Conservation (phyloP, 2,888 invertebrate genomes). For the Caenorhabditis imperialis region DNA sequence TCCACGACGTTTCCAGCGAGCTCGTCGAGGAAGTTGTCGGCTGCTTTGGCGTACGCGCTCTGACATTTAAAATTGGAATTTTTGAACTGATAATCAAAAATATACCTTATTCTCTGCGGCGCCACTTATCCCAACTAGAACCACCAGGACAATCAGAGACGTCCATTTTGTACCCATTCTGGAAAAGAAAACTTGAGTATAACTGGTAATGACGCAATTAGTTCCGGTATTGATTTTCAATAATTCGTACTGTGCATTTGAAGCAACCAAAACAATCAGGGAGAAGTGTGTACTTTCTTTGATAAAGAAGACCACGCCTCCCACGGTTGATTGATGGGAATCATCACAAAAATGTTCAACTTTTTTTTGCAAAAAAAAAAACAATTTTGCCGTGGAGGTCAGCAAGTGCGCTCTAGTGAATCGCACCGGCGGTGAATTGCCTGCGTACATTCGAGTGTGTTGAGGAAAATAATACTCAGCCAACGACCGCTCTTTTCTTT, state of each 20-base stretch:
- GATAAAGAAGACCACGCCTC: neutral
- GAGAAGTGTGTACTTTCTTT: no score
- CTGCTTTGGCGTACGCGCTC: conserved; percentile 35
- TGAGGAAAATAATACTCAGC: conserved; percentile 48
- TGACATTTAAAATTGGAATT: conserved; percentile 11
- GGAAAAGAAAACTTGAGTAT: conserved; percentile 8
- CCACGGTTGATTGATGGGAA: conserved; percentile 4
- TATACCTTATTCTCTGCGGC: conserved; percentile 31
- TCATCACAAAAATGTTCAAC: neutral
- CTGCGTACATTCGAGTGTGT: conserved; percentile 42
- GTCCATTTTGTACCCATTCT: conserved; percentile 47
- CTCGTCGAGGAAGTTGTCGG: conserved; percentile 42
- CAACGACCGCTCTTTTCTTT: conserved; percentile 42
- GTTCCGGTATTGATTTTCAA: no score
- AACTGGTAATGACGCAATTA: conserved; percentile 3
- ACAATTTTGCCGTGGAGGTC: neutral
- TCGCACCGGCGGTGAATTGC: conserved; percentile 49
- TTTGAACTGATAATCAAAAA: neutral
- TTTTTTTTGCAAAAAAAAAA: no score
- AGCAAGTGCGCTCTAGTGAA: conserved; percentile 49
- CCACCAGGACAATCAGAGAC: conserved; percentile 12
- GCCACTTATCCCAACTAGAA: neutral
- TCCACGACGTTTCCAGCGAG: conserved; percentile 33
- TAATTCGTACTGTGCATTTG: no score
- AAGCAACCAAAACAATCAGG: neutral